These are phyloP conservation scores for Diarsia brunnea DNA, from an alignment of 2,888 invertebrate species.

Conservation along the genomic window DNA sequence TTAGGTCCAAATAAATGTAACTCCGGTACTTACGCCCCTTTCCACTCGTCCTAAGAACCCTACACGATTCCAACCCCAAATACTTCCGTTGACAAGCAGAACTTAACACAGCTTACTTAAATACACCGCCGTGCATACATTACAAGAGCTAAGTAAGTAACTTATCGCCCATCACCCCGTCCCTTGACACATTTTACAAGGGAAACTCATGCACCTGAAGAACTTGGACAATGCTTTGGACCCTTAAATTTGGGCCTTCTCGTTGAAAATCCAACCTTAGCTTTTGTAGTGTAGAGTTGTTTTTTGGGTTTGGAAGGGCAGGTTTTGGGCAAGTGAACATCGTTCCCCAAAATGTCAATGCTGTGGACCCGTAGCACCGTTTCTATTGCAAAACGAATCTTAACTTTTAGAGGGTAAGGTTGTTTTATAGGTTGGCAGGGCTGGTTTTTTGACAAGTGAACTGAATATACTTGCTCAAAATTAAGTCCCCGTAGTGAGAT, in stretches of 20 bases:
- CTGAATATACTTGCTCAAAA: slow-evolving; percentile 46
- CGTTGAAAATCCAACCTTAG: slow-evolving; percentile 35
- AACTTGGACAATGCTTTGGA: slow-evolving; percentile 39
- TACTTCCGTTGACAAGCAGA: slow-evolving; percentile 40
- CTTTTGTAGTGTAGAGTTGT: not conserved
- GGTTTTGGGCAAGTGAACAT: slow-evolving; percentile 49
- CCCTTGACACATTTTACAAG: slow-evolving; percentile 58
- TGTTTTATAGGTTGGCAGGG: not conserved
- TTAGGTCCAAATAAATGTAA: not conserved
- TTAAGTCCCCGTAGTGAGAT: slow-evolving; percentile 63
- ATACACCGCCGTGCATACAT: slow-evolving; percentile 48
- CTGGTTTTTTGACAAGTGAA: slow-evolving; percentile 48
- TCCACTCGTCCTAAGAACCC: not conserved
- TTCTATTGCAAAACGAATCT: slow-evolving; percentile 23
- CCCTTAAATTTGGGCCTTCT: not conserved
- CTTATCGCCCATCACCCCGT: slow-evolving; percentile 52
- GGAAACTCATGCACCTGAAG: slow-evolving; percentile 40
- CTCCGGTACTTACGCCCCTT: not conserved
- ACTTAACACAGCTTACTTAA: slow-evolving; percentile 40
- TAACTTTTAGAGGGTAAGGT: not conserved
- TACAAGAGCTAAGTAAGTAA: slow-evolving; percentile 49
- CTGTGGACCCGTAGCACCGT: not conserved
- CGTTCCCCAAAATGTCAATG: slow-evolving; percentile 37
- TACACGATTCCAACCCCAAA: slow-evolving; percentile 13
- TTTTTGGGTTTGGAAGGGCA: not conserved